phyloP scores from a whole-genome alignment of 1,140 invertebrate genomes.

The Lepeophtheirus salmonis region DNA sequence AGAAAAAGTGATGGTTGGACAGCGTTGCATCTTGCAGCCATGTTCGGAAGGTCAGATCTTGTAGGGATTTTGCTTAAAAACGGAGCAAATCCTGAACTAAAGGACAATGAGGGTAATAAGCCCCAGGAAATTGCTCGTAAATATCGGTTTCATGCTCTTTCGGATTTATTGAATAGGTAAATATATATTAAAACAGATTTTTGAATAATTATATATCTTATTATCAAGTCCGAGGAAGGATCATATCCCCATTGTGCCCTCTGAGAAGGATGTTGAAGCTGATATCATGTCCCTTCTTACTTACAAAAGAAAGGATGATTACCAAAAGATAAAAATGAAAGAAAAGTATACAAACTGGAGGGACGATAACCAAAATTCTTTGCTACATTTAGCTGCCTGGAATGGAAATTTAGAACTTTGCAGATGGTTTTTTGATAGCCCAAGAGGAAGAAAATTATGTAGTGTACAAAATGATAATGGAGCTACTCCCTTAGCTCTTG shows the following conservation, averaged over 20 bases:
- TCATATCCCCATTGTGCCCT: background rate
- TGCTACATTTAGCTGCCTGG: background rate
- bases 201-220: background rate
- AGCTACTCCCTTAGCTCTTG: background rate
- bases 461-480: background rate
- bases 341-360: background rate
- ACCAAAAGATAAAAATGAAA: background rate
- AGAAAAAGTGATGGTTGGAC: constrained; percentile 4
- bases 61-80: background rate
- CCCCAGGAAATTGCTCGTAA: background rate
- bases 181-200: background rate
- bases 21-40: constrained; percentile 4
- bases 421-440: background rate
- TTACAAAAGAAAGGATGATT: background rate
- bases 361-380: background rate
- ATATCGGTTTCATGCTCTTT: background rate
- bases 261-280: background rate
- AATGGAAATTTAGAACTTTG: background rate
- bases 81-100: constrained; percentile 1
- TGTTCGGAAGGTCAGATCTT: background rate
- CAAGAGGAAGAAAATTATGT: background rate
- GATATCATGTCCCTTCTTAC: background rate
- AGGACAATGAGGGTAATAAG: background rate
- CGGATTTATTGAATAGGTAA: constrained; percentile 11
- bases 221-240: background rate